Evolutionary conservation across 2,113 vertebrate genomes (phyloP).

Genomic region (Callipepla squamata): DNA sequence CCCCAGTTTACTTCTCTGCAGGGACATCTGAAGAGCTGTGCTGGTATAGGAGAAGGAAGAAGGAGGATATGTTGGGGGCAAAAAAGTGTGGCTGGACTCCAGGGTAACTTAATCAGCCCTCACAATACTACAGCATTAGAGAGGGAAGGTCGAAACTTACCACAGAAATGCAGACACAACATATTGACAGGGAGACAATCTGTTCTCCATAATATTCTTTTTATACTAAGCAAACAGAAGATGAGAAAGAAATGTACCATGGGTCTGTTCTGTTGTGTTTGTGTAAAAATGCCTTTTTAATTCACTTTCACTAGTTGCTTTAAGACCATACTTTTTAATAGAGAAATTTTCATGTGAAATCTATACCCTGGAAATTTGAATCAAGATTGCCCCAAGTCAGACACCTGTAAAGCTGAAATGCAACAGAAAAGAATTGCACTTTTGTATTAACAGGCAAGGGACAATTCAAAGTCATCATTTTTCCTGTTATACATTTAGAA

Average conservation of each 20-base stretch:
- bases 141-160: constrained; percentile 56
- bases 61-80: neutral
- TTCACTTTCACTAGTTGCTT: constrained; percentile 43
- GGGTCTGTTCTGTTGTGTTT: constrained; percentile 18
- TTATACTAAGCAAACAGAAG: constrained; percentile 61
- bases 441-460: neutral
- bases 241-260: constrained; percentile 31
- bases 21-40: neutral
- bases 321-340: constrained; percentile 4
- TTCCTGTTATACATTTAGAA: neutral
- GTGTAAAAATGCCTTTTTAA: constrained; percentile 61
- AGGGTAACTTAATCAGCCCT: constrained; percentile 44
- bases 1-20: neutral
- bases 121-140: neutral
- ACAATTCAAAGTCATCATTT: neutral
- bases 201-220: constrained; percentile 49
- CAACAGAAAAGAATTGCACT: constrained; percentile 16
- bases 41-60: neutral
- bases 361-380: constrained; percentile 5
- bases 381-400: constrained; percentile 39
- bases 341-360: constrained; percentile 47
- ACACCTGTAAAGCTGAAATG: constrained; percentile 54
- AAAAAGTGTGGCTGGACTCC: constrained; percentile 7
- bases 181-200: constrained; percentile 33
- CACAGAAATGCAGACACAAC: constrained; percentile 55